phyloP scores from a whole-genome alignment of 2,888 invertebrate genomes.

The Incurvaria masculella region DNA sequence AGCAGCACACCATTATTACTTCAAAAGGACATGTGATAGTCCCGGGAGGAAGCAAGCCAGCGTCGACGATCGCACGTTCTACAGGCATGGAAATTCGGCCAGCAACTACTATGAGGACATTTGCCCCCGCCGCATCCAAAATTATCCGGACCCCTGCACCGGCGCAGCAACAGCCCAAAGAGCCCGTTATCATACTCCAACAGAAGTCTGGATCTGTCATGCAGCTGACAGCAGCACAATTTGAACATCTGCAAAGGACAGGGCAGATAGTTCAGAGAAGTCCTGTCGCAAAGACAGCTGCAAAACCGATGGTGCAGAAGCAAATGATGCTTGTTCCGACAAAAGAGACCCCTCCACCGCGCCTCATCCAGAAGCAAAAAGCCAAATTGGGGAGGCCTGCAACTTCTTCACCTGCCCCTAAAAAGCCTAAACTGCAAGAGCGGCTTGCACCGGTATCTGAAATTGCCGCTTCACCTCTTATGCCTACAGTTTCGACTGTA shows the following conservation, averaged over 20 bases:
- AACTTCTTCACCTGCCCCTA: conserved; percentile 29
- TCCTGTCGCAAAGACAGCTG: conserved; percentile 6
- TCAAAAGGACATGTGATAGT: conserved; percentile 56
- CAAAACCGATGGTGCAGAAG: conserved; percentile 23
- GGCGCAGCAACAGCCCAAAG: conserved; percentile 34
- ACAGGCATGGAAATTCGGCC: conserved; percentile 44
- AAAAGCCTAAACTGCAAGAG: conserved; percentile 31
- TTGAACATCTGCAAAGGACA: conserved; percentile 46
- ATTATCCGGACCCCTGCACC: conserved; percentile 36
- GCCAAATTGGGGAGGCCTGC: conserved; percentile 27
- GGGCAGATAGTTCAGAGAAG: conserved; percentile 45
- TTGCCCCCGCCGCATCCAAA: conserved; percentile 37
- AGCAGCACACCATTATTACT: conserved; percentile 49
- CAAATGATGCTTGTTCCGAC: conserved; percentile 11
- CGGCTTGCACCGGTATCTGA: conserved; percentile 13
- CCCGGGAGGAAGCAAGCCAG: conserved; percentile 38
- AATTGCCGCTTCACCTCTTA: conserved; percentile 18
- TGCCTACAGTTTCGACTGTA: conserved; percentile 25
- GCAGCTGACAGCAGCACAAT: conserved; percentile 49
- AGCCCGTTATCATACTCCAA: conserved; percentile 43
- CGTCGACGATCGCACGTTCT: conserved; percentile 45
- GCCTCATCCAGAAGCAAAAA: conserved; percentile 22
- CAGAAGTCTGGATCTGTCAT: conserved; percentile 49
- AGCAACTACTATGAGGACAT: conserved; percentile 29
- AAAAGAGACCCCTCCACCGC: conserved; percentile 12